These are phyloP conservation scores for Mastomys natalensis DNA, from an alignment of 2,113 vertebrate genomes.

Conservation along the genomic window DNA sequence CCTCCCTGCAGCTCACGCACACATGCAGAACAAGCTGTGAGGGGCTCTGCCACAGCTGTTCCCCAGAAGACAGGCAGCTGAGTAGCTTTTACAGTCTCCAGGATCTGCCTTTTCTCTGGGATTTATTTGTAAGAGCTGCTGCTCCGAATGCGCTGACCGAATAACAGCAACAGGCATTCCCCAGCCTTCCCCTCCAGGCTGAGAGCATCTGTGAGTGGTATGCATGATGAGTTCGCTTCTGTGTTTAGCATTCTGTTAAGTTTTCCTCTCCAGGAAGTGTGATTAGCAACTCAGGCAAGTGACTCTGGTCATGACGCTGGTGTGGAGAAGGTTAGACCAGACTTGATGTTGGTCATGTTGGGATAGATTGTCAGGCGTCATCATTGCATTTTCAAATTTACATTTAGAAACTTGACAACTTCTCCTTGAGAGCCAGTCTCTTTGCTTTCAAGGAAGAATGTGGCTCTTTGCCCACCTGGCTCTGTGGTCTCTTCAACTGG, in stretches of 20 bases:
- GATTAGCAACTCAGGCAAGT: not conserved
- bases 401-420: not conserved
- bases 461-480: not conserved
- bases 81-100: too few relatives aligned
- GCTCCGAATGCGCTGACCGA: rapidly evolving
- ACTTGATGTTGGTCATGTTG: not conserved
- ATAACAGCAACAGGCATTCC: not conserved
- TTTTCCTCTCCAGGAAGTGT: not conserved
- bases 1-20: not conserved
- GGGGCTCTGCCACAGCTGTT: not conserved
- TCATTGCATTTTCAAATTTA: not conserved
- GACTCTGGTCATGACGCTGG: not conserved
- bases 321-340: not conserved
- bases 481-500: not conserved
- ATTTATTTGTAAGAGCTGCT: slow-evolving; percentile 59
- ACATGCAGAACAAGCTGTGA: rapidly evolving
- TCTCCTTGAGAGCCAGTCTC: not conserved
- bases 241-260: not conserved
- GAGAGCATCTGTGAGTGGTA: not conserved
- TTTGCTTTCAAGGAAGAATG: not conserved
- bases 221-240: not conserved
- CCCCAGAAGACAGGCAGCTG: rapidly evolving
- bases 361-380: not conserved
- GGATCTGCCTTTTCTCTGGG: not conserved
- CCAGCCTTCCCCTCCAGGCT: slow-evolving; percentile 40